These are phyloP conservation scores for Tachysurus vachellii DNA, from an alignment of 2,113 vertebrate species.

Conservation along the genomic window DNA sequence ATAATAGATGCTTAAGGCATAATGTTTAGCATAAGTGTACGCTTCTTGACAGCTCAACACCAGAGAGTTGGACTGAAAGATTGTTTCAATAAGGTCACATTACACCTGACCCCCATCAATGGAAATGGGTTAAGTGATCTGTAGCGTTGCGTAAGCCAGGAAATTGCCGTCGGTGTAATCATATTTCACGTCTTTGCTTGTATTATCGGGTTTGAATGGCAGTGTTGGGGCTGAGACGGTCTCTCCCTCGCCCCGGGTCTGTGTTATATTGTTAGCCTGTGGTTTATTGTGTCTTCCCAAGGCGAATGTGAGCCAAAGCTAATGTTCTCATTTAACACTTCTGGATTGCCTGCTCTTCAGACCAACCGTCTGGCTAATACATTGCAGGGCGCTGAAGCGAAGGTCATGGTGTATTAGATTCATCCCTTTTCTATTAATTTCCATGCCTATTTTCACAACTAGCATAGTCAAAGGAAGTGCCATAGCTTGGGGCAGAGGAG, in stretches of 20 bases:
- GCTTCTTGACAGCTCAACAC: conserved; percentile 18
- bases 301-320: conserved; percentile 62
- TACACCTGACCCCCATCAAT: conserved; percentile 30
- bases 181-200: conserved; percentile 41
- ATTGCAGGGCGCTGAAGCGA: conserved; percentile 70
- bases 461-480: conserved; percentile 37
- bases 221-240: conserved; percentile 21
- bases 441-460: conserved; percentile 68
- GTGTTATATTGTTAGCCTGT: conserved; percentile 67
- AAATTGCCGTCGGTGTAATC: conserved; percentile 17
- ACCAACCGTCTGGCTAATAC: conserved; percentile 69
- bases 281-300: conserved; percentile 71
- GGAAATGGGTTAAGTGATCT: conserved; percentile 35
- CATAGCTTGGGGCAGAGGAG: neutral
- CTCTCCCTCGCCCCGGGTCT: conserved; percentile 38
- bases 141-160: conserved; percentile 19
- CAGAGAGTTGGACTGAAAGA: conserved; percentile 24
- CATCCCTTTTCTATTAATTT: conserved; percentile 69
- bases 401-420: conserved; percentile 74
- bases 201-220: conserved; percentile 28
- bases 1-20: neutral
- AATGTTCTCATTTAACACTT: conserved; percentile 73
- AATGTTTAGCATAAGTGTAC: conserved; percentile 15
- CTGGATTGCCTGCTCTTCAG: conserved; percentile 71
- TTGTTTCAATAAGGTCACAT: conserved; percentile 44